Conservation (phyloP, 2,797 vertebrate genomes). For the Pseudocheirus occidentalis region DNA sequence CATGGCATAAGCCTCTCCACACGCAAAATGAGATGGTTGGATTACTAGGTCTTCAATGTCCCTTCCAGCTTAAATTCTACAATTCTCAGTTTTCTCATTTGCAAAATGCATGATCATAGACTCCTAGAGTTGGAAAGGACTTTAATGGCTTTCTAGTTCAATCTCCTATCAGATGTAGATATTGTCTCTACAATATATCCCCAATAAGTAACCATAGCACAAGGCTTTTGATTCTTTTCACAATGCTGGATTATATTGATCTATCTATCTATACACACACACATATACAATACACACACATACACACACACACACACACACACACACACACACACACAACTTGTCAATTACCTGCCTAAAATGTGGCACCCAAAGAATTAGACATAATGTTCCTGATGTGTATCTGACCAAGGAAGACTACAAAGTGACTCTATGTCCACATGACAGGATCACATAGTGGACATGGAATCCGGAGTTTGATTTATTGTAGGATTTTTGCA, state of each 20-base stretch:
- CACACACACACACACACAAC: too few species aligned
- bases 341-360: background rate
- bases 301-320: too few species aligned
- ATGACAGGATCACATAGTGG: background rate
- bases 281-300: too few species aligned
- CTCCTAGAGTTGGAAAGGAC: background rate
- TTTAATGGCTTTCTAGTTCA: background rate
- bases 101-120: background rate
- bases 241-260: background rate
- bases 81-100: background rate
- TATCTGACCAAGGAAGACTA: background rate
- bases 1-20: background rate
- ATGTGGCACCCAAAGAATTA: background rate
- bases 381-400: background rate
- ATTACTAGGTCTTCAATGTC: background rate
- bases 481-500: background rate
- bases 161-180: background rate
- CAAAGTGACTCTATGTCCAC: background rate
- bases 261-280: too few species aligned
- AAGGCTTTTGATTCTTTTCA: background rate
- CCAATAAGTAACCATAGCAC: background rate
- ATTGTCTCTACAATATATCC: background rate
- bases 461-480: background rate
- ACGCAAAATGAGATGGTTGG: background rate
- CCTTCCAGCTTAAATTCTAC: background rate